These are phyloP conservation scores for Parus major DNA, from an alignment of 2,113 vertebrate genomes.

Conservation along the genomic window DNA sequence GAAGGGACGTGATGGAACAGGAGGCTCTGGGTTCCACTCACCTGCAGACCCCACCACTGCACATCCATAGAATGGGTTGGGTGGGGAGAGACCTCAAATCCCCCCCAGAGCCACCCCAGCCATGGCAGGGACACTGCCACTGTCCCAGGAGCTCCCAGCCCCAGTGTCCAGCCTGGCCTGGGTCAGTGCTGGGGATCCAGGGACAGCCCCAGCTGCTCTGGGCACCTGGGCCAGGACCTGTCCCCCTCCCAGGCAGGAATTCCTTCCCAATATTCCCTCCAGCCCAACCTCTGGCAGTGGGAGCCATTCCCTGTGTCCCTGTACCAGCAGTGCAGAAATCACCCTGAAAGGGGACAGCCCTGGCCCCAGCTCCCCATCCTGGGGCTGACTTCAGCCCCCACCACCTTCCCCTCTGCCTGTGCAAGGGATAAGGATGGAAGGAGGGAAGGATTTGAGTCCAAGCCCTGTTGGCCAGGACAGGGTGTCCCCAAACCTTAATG, in stretches of 20 bases:
- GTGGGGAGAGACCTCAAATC: neutral
- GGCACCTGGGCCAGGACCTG: neutral
- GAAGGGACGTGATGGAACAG: rapidly evolving
- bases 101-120: neutral
- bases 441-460: neutral
- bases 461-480: neutral
- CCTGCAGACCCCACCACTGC: neutral
- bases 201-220: neutral
- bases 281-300: rapidly evolving
- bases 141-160: neutral
- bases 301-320: neutral
- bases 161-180: neutral
- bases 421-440: too few species aligned
- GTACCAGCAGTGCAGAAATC: rapidly evolving
- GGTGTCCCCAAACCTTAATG: conserved; percentile 33
- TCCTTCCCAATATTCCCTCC: rapidly evolving
- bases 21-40: neutral
- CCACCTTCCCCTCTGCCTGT: neutral
- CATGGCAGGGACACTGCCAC: neutral
- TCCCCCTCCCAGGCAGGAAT: rapidly evolving
- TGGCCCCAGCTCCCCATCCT: neutral
- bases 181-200: neutral
- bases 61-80: rapidly evolving
- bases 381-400: neutral
- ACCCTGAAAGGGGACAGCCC: neutral